These are phyloP conservation scores for Argyra leucocephala DNA, from an alignment of 2,888 invertebrate species.

Conservation along the genomic window DNA sequence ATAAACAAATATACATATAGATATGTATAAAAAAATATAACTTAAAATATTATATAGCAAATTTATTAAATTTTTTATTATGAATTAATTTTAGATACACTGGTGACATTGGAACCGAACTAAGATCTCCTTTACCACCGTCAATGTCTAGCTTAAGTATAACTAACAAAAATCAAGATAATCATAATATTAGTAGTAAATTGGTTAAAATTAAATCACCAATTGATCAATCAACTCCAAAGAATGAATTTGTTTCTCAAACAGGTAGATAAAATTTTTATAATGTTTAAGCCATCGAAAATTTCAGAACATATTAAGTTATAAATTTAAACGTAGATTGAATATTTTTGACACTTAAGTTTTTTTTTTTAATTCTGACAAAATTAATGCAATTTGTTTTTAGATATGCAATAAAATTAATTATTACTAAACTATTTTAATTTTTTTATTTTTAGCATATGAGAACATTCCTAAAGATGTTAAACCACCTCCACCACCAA, in stretches of 20 bases:
- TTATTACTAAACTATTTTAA: neutral
- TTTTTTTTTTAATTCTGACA: too few relatives aligned
- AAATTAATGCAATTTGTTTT: too few relatives aligned
- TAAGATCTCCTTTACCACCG: conserved; percentile 43
- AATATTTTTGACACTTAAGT: too few relatives aligned
- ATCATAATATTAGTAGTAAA: conserved; percentile 15
- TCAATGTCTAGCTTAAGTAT: conserved; percentile 42
- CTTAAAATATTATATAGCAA: too few relatives aligned
- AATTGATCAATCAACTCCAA: conserved; percentile 23
- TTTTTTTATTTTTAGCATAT: conserved; percentile 40
- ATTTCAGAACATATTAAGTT: too few relatives aligned
- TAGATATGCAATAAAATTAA: neutral
- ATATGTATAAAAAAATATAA: too few relatives aligned
- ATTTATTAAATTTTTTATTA: too few relatives aligned
- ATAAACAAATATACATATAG: too few relatives aligned
- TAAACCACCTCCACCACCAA: conserved; percentile 42
- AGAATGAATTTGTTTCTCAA: conserved; percentile 26
- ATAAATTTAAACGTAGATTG: too few relatives aligned
- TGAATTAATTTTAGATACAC: conserved; percentile 40
- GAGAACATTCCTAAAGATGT: conserved; percentile 46
- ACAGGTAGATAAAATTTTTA: conserved; percentile 32
- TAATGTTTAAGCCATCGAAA: too few relatives aligned
- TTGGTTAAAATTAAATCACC: conserved; percentile 14
- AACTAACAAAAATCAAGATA: conserved; percentile 33
- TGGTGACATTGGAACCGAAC: conserved; percentile 42